Base-by-base conservation (phyloP, 2,113 vertebrate species). In the Amazona vittata region DNA sequence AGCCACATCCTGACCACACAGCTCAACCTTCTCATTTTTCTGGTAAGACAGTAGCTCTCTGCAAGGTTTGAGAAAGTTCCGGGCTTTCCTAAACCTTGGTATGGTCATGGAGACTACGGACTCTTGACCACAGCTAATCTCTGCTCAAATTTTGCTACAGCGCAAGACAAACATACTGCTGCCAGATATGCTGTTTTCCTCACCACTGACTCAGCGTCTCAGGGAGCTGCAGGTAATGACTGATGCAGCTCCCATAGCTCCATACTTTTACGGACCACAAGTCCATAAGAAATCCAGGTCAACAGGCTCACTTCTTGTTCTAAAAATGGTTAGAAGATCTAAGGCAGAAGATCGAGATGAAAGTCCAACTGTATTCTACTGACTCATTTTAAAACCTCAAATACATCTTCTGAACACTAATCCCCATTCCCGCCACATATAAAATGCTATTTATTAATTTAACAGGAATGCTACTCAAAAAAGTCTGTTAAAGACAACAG, bases 1-100 rank as follows among this genome's bases (percentile, higher is more conserved):
- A 82, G 78, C 94, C 96, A 95, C 94, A 86, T 97, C 92, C 92
- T 88, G 82, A 92, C 90, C 87, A 63, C 90, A 67, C 79, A 96
- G 50, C 63, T 85, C 59, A 74, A 76, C 44, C 91, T 41, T 52
- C 37, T 82, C 44, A 52, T 69, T 94, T 92, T 77, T 57, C 43
- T 60, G 52, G 44, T 19, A 87, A 31, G 39, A 52, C 24, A 50
- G 7, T 6, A 25, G n/a, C 26, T 74, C 47, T 70, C 37, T 70
- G 15, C 28, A 43, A 70, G 22, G 53, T 67, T 10, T 91, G 60
- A 93, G 50, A 84, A 82, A 82, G 62, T 75, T 52, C n/a, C 43
- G 35, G n/a, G 60, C 43, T 89, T 70, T n/a, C 53, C 46, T 70
- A 70, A 89, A 55, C 3, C 22, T 59, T 31, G 52, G 35, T 53